Conservation (phyloP, 2,113 vertebrate genomes). For the Polypterus senegalus region DNA sequence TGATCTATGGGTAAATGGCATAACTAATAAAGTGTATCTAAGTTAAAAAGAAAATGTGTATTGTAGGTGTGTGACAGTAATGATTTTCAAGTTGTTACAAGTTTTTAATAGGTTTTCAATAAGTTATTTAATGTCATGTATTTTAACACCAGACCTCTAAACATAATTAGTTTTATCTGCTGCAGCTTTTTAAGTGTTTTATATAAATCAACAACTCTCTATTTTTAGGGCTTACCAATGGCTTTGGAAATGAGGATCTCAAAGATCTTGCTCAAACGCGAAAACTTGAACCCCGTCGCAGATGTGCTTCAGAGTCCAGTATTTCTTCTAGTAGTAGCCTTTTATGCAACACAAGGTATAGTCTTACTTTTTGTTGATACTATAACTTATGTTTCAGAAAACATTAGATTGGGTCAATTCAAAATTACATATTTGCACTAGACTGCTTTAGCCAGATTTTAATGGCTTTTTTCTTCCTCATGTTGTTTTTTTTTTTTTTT, state of each 20-base stretch:
- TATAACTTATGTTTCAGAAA: not conserved
- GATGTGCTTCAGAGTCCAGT: constrained; percentile 92
- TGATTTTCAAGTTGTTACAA: too few species aligned
- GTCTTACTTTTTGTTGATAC: not conserved
- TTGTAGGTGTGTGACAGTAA: too few species aligned
- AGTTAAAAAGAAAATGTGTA: too few species aligned
- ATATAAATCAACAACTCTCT: not conserved
- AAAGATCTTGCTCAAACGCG: constrained; percentile 51
- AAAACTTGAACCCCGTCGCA: constrained; percentile 66
- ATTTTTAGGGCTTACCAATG: constrained; percentile 68
- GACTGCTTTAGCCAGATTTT: not conserved
- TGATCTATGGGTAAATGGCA: too few species aligned
- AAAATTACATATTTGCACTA: not conserved
- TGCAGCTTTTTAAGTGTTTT: too few species aligned
- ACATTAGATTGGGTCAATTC: too few species aligned
- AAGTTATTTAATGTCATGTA: too few species aligned
- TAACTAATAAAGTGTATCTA: too few species aligned
- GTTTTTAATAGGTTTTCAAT: too few species aligned
- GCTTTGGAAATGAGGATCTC: constrained; percentile 60
- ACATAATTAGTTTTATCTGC: too few species aligned
- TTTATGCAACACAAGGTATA: constrained; percentile 75
- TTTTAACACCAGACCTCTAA: too few species aligned
- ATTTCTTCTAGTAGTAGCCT: constrained; percentile 85
- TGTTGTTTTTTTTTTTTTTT: not conserved
- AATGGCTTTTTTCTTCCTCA: not conserved